Evolutionary conservation across 2,113 vertebrate species (phyloP).

Genomic region (Lucifuga dentata): DNA sequence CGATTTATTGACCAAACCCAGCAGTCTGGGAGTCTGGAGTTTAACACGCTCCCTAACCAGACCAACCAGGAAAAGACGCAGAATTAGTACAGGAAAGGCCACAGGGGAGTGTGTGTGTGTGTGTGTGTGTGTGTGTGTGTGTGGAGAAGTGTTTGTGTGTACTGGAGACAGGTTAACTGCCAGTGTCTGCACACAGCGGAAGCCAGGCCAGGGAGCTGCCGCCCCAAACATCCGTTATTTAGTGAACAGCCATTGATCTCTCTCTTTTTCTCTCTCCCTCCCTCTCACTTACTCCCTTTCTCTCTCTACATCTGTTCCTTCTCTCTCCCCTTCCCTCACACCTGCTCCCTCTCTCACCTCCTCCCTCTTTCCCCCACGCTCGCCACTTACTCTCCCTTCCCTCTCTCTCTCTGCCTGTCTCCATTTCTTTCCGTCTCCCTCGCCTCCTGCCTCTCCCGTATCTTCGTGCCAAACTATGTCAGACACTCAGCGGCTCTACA

Average conservation of each 20-base stretch:
- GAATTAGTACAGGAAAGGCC: constrained; percentile 58
- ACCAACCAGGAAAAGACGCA: constrained; percentile 28
- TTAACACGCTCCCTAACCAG: constrained; percentile 43
- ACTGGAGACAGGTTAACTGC: constrained; percentile 79
- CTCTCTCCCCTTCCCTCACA: background rate
- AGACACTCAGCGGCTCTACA: constrained; percentile 38
- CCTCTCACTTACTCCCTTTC: constrained; percentile 18
- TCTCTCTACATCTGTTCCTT: constrained; percentile 15
- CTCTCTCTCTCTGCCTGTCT: background rate
- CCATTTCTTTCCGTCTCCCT: too few relatives aligned
- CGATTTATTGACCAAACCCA: constrained; percentile 75
- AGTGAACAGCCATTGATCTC: constrained; percentile 74
- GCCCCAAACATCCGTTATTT: constrained; percentile 79
- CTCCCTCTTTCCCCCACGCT: constrained; percentile 12
- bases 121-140: constrained; percentile 19
- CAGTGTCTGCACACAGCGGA: constrained; percentile 67
- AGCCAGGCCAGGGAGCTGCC: constrained; percentile 59
- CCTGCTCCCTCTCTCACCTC: constrained; percentile 42
- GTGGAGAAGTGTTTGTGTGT: constrained; percentile 38
- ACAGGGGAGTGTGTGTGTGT: constrained; percentile 22
- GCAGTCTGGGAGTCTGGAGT: constrained; percentile 61
- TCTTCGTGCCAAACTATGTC: constrained; percentile 28
- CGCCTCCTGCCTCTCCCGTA: background rate
- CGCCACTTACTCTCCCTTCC: constrained; percentile 17
- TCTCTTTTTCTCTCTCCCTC: constrained; percentile 6